These are phyloP conservation scores for Percopsis transmontana DNA, from an alignment of 2,113 vertebrate species.

Conservation along the genomic window DNA sequence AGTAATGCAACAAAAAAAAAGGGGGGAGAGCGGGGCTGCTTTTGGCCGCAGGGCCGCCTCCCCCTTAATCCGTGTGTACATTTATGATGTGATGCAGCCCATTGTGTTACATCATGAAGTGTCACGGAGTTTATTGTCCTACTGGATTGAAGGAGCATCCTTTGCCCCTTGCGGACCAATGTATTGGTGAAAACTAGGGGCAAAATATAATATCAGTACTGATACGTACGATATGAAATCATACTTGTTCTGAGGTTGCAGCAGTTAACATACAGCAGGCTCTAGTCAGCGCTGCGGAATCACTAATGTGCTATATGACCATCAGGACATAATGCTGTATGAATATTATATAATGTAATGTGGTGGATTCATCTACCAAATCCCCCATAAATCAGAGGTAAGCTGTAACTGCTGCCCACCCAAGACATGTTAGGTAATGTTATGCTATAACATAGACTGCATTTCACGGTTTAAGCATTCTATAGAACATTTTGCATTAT, in stretches of 20 bases:
- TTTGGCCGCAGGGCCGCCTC: too few species aligned
- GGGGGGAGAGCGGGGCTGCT: too few species aligned
- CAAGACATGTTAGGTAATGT: constrained; percentile 10
- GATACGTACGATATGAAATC: too few species aligned
- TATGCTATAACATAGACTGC: background rate
- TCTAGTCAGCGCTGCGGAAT: background rate
- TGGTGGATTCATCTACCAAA: constrained; percentile 59
- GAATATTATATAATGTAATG: constrained; percentile 56
- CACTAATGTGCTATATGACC: background rate
- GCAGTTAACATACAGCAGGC: constrained; percentile 21
- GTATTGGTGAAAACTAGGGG: too few species aligned
- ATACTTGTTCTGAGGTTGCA: background rate
- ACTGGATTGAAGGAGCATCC: too few species aligned
- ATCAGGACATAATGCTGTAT: constrained; percentile 28
- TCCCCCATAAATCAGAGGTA: constrained; percentile 62
- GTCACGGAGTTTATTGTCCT: too few species aligned
- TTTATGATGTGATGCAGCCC: too few species aligned
- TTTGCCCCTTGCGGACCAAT: too few species aligned
- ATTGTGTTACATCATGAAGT: too few species aligned
- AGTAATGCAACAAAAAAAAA: too few species aligned
- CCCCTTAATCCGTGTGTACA: too few species aligned
- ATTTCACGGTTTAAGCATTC: background rate
- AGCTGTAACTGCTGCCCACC: constrained; percentile 58
- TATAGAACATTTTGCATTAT: constrained; percentile 4
- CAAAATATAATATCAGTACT: too few species aligned